Conservation (phyloP, 1,140 invertebrate species). For the Lysiphlebus fabarum region DNA sequence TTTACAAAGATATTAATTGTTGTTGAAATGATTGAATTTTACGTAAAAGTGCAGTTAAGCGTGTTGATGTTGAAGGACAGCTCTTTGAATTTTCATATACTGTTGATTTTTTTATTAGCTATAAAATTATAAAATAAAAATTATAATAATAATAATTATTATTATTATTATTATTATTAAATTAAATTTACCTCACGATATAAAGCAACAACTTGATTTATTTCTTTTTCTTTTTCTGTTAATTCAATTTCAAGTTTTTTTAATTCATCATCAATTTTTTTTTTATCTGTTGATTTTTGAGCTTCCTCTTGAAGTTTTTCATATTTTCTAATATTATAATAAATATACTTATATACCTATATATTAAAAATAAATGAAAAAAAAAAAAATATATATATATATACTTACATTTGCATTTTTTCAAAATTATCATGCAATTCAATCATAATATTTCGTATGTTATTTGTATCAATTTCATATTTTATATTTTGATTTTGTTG, state of each 20-base stretch:
- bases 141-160: not conserved
- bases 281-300: slow-evolving; percentile 35
- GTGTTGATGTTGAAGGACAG: slow-evolving; percentile 32
- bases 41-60: slow-evolving; percentile 36
- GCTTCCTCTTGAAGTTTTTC: slow-evolving; percentile 45
- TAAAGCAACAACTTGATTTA: slow-evolving; percentile 53
- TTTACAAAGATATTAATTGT: slow-evolving; percentile 34
- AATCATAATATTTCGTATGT: slow-evolving; percentile 10
- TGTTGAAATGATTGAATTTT: slow-evolving; percentile 47
- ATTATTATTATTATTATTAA: not conserved
- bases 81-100: no score
- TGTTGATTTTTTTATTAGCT: slow-evolving; percentile 34
- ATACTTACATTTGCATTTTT: not conserved
- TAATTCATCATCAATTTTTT: slow-evolving; percentile 25
- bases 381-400: slow-evolving; percentile 14
- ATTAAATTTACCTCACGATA: slow-evolving; percentile 55
- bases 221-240: slow-evolving; percentile 55
- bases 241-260: slow-evolving; percentile 53
- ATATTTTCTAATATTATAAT: slow-evolving; percentile 46
- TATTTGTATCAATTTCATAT: no score
- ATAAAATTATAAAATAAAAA: slow-evolving; percentile 6
- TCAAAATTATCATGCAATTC: slow-evolving; percentile 12
- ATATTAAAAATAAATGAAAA: slow-evolving; percentile 14
- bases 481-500: no score
- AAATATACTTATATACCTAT: not conserved